These are phyloP conservation scores for Zhuqinia jingwanae DNA, from an alignment of 2,888 invertebrate species.

Conservation along the genomic window DNA sequence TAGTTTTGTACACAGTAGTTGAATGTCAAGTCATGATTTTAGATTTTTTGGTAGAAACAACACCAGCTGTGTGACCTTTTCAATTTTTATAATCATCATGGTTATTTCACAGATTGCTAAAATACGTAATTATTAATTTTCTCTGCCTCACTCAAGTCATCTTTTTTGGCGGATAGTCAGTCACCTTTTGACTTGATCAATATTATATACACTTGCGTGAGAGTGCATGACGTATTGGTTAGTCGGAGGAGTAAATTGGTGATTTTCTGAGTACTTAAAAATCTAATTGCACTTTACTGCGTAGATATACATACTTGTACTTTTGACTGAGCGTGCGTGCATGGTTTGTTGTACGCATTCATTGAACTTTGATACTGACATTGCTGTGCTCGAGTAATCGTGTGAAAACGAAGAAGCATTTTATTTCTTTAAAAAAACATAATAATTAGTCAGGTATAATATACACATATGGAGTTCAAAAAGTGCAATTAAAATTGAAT, in stretches of 20 bases:
- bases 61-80: neutral
- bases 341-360: too few relatives aligned
- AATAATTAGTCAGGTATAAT: constrained; percentile 45
- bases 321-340: neutral
- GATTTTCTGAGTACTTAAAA: neutral
- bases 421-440: constrained; percentile 21
- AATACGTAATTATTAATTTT: too few relatives aligned
- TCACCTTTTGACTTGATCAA: neutral
- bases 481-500: constrained; percentile 26
- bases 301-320: too few relatives aligned
- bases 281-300: constrained; percentile 17
- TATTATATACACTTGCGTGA: neutral
- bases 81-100: neutral
- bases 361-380: neutral
- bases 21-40: constrained; percentile 25
- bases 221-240: neutral
- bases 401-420: constrained; percentile 1
- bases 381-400: neutral
- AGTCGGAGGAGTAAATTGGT: neutral
- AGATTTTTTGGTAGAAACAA: neutral
- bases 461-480: neutral
- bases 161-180: too few relatives aligned
- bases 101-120: neutral
- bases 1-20: neutral
- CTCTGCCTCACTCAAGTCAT: too few relatives aligned